Evolutionary conservation across 2,113 vertebrate species (phyloP).

Genomic region (Gracilinanus agilis): DNA sequence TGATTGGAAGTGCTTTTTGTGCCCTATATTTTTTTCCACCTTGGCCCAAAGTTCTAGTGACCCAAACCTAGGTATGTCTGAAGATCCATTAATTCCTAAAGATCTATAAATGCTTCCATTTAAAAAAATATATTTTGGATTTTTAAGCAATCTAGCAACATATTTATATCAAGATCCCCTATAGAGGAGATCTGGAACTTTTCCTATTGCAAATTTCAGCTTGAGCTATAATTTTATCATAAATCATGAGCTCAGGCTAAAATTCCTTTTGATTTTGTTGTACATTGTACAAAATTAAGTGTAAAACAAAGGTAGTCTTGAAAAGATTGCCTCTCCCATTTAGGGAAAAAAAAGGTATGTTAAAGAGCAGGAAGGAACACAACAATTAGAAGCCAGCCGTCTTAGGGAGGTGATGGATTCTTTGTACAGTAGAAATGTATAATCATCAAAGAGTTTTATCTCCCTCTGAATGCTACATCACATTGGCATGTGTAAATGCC

Average conservation of each 20-base stretch:
- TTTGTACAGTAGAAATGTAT: conserved; percentile 67
- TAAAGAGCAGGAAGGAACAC: conserved; percentile 49
- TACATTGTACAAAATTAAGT: conserved; percentile 65
- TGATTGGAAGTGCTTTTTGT: neutral
- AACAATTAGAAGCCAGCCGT: conserved; percentile 63
- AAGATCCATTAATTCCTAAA: neutral
- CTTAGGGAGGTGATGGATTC: conserved; percentile 67
- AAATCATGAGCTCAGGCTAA: conserved; percentile 20
- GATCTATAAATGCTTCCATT: neutral
- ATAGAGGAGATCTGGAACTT: neutral
- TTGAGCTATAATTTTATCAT: conserved; percentile 48
- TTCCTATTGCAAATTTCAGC: conserved; percentile 30
- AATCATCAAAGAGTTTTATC: conserved; percentile 74
- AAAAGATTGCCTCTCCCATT: conserved; percentile 58
- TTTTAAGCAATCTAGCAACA: conserved; percentile 9
- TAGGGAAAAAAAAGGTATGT: conserved; percentile 30
- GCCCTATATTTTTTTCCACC: neutral
- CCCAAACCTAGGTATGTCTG: no score
- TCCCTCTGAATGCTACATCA: conserved; percentile 72
- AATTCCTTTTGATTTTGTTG: conserved; percentile 54
- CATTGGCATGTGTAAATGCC: conserved; percentile 72
- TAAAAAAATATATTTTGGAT: conserved; percentile 42
- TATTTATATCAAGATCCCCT: conserved; percentile 33
- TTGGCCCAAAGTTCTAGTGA: neutral
- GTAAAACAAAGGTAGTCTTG: conserved; percentile 63